A percentile compares a stretch with the other conserved stretches of the same genome.
These are phyloP conservation scores for Microcebus tavaratra DNA, from an alignment of 2,113 vertebrate genomes.

Conservation along the genomic window DNA sequence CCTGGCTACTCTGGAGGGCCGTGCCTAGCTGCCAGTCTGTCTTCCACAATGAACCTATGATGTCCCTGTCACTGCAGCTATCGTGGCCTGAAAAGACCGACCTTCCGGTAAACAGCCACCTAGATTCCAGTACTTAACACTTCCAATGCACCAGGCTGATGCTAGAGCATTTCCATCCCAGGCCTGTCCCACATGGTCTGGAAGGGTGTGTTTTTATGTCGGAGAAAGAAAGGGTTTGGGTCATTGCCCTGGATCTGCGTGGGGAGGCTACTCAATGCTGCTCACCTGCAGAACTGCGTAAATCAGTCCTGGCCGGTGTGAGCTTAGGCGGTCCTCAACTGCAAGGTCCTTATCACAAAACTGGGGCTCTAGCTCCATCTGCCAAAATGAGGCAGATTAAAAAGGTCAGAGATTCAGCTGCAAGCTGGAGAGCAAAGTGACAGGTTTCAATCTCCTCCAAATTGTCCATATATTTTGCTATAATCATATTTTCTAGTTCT, in stretches of 20 bases:
- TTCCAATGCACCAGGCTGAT: background rate
- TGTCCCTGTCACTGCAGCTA: background rate
- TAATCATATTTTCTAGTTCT: background rate
- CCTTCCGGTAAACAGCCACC: background rate
- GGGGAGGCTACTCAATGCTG: background rate
- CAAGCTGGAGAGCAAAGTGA: background rate
- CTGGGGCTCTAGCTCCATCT: background rate
- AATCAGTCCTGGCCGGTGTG: rapidly evolving
- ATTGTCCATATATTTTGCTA: background rate
- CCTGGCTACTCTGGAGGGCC: conserved; percentile 64
- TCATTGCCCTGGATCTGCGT: background rate
- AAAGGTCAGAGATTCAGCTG: background rate
- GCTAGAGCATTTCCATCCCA: conserved; percentile 14
- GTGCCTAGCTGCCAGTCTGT: conserved; percentile 45
- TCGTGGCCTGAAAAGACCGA: background rate
- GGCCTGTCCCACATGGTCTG: background rate
- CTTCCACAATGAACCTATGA: conserved; percentile 50
- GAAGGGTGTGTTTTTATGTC: conserved; percentile 39
- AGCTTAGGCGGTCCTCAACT: background rate
- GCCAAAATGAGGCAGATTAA: background rate
- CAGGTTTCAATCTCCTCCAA: background rate
- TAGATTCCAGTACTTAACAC: conserved; percentile 42
- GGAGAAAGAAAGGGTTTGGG: background rate
- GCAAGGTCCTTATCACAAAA: background rate
- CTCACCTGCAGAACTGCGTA: rapidly evolving